These are phyloP conservation scores for Ceriagrion tenellum DNA, from an alignment of 2,888 invertebrate genomes.

Conservation along the genomic window DNA sequence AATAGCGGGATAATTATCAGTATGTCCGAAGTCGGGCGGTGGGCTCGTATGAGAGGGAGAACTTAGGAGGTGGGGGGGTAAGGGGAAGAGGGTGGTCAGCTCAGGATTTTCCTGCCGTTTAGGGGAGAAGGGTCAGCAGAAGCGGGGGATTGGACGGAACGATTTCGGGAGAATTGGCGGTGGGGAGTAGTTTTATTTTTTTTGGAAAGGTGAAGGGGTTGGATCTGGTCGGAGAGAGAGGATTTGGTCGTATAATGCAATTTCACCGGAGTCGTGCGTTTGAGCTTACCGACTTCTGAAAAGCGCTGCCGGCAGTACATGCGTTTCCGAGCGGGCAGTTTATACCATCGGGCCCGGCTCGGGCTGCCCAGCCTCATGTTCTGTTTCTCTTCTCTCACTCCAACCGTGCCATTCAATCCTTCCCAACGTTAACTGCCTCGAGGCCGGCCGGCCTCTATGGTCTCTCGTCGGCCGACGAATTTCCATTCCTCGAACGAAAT, in stretches of 20 bases:
- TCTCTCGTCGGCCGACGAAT: background rate
- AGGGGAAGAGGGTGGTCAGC: background rate
- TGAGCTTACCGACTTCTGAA: background rate
- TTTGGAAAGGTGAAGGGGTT: background rate
- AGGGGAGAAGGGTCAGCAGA: background rate
- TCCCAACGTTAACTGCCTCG: background rate
- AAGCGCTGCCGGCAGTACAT: background rate
- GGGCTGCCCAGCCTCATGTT: background rate
- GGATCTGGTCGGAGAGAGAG: background rate
- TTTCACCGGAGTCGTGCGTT: background rate
- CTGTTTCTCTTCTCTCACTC: background rate
- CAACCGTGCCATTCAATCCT: background rate
- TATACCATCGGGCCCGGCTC: background rate
- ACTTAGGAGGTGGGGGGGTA: no score
- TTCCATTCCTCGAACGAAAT: background rate
- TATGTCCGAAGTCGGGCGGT: background rate
- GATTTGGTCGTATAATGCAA: conserved; percentile 18
- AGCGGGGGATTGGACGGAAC: background rate
- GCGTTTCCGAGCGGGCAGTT: background rate
- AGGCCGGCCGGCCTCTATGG: background rate
- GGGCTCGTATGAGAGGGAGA: no score
- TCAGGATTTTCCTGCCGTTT: background rate
- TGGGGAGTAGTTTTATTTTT: background rate
- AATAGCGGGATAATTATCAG: background rate
- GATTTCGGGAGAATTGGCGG: background rate